Conservation (phyloP, 1,140 invertebrate species). For the Ladona fulva region DNA sequence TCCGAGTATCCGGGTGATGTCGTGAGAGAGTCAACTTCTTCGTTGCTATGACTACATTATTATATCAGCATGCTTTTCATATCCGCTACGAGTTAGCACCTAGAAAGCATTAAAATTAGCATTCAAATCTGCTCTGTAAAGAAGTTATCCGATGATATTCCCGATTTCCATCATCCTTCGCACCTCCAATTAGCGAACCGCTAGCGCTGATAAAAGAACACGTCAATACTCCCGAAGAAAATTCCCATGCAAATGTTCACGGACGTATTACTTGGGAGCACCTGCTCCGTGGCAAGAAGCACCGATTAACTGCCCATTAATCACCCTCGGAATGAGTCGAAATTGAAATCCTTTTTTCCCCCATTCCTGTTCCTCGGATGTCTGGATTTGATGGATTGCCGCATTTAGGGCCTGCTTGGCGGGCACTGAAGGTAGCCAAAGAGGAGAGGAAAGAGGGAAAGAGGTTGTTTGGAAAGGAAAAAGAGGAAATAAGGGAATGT, state of each 20-base stretch:
- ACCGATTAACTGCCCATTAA: not conserved
- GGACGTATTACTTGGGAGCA: not conserved
- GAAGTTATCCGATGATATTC: no score
- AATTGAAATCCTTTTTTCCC: not conserved
- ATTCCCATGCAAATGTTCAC: not conserved
- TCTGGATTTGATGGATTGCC: not conserved
- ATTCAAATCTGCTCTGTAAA: no score
- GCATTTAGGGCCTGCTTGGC: not conserved
- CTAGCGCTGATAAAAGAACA: no score
- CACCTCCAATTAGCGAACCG: no score
- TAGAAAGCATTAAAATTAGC: no score
- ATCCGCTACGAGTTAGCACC: no score
- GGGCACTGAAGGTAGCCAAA: not conserved
- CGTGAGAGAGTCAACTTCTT: no score
- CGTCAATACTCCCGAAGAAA: not conserved
- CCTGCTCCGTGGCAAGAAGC: not conserved
- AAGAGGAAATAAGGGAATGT: not conserved
- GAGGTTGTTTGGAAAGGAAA: not conserved
- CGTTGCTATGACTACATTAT: no score
- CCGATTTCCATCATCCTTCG: no score
- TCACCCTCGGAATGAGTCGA: not conserved
- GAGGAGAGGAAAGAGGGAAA: not conserved
- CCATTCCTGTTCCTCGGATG: not conserved
- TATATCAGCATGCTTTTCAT: no score
- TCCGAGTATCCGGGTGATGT: no score